Evolutionary conservation across 2,888 invertebrate genomes (phyloP).

Genomic region (Syrphus vitripennis): DNA sequence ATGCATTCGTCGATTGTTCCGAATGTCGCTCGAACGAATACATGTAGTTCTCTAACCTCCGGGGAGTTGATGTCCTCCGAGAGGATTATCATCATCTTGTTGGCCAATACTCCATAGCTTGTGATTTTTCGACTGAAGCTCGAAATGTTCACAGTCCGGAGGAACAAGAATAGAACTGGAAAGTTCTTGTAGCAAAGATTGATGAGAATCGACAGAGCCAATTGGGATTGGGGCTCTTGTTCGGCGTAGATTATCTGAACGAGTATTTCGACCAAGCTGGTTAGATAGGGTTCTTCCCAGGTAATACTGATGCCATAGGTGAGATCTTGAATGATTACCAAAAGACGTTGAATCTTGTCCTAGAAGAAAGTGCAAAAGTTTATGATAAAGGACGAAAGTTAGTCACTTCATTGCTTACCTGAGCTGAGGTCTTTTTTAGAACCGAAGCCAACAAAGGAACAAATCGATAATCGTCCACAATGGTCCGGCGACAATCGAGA

Average conservation of each 20-base stretch:
- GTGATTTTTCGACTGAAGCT: slow-evolving; percentile 78
- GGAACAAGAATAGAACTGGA: slow-evolving; percentile 87
- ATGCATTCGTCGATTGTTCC: slow-evolving; percentile 77
- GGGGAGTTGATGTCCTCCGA: slow-evolving; percentile 78
- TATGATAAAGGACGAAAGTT: neutral
- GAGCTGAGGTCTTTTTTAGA: slow-evolving; percentile 74
- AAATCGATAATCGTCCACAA: slow-evolving; percentile 78
- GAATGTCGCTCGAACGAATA: slow-evolving; percentile 77
- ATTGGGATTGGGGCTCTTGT: slow-evolving; percentile 74
- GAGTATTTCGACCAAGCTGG: slow-evolving; percentile 85
- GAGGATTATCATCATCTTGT: slow-evolving; percentile 79
- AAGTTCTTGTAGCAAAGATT: slow-evolving; percentile 91
- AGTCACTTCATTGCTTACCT: slow-evolving; percentile 38
- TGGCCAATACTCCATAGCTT: slow-evolving; percentile 77
- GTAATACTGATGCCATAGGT: slow-evolving; percentile 90
- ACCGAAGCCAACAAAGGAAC: slow-evolving; percentile 77
- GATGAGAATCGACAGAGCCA: slow-evolving; percentile 87
- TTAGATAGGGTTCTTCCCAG: slow-evolving; percentile 90
- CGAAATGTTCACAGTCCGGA: slow-evolving; percentile 85
- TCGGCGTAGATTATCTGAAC: slow-evolving; percentile 85
- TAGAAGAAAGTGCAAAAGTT: neutral
- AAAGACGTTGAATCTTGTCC: slow-evolving; percentile 76
- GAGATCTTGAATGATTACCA: slow-evolving; percentile 83
- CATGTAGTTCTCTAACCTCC: slow-evolving; percentile 76
- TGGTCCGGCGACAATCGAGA: slow-evolving; percentile 75